Evolutionary conservation across 2,888 invertebrate genomes (phyloP).

Genomic region (Oxyscelio sp.): DNA sequence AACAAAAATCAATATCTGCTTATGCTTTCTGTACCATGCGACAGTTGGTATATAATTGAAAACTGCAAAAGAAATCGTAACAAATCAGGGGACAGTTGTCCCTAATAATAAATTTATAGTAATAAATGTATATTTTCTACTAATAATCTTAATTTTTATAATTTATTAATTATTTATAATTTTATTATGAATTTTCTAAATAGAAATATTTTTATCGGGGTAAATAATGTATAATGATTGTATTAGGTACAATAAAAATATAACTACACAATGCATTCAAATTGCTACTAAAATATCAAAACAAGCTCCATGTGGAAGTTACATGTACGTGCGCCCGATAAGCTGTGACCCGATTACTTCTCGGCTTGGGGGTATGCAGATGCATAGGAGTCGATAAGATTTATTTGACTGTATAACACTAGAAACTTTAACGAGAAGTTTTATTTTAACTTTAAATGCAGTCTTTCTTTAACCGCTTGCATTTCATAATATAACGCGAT

Average conservation of each 20-base stretch:
- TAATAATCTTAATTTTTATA: too few relatives aligned
- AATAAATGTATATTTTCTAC: slow-evolving; percentile 60
- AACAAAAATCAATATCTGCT: slow-evolving; percentile 48
- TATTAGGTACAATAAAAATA: too few relatives aligned
- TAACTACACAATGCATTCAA: too few relatives aligned
- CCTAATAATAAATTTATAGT: slow-evolving; percentile 67
- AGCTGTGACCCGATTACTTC: slow-evolving; percentile 44
- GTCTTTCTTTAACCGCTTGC: too few relatives aligned
- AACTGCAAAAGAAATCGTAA: slow-evolving; percentile 59
- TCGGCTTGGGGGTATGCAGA: slow-evolving; percentile 38
- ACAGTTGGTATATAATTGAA: slow-evolving; percentile 71
- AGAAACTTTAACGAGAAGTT: not conserved
- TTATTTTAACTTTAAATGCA: too few relatives aligned
- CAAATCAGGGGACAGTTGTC: slow-evolving; percentile 60
- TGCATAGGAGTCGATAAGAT: slow-evolving; percentile 45
- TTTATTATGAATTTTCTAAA: too few relatives aligned
- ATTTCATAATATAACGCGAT: too few relatives aligned
- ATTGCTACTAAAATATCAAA: too few relatives aligned
- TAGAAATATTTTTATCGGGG: too few relatives aligned
- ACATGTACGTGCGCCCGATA: slow-evolving; percentile 48
- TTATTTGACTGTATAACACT: not conserved
- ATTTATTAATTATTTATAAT: too few relatives aligned
- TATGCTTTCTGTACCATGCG: slow-evolving; percentile 7
- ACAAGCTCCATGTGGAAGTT: too few relatives aligned
- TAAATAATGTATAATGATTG: too few relatives aligned